Evolutionary conservation across 2,113 vertebrate genomes (phyloP), one percentile per base, ranked within the genome.

Genomic region (Corvus moneduloides): DNA sequence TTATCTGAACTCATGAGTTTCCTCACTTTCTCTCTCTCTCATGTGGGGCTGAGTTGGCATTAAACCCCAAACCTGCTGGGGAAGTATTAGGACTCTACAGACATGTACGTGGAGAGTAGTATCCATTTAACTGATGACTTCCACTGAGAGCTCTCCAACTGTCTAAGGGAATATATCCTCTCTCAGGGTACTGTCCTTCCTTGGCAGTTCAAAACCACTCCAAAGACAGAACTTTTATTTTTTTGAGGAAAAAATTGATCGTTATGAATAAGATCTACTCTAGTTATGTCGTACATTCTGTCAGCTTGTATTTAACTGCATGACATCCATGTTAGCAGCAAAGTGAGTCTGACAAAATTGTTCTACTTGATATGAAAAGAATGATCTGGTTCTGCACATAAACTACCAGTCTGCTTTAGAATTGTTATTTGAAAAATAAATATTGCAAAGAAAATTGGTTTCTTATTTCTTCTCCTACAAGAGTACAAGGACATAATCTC

Each of bases 301-400:
- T 86, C 94, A 94, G 43, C 33, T 88, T 91, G 48, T 88, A 90
- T 94, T 93, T 93, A 93, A 63, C 43, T 61, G 32, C 46, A 39
- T 82, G 83, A 78, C 79, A 89, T 91, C 27, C 55, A 33, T 39
- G 79, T 73, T 79, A 88, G 39, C 49, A 71, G 54, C 37, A 87
- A 94, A 97, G 49, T 58, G 79, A 92, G 32, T 63, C 76, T 85
- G 89, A 95, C 80, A 95, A 92, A 95, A 93, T 89, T 84, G 69
- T 51, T 92, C 22, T 80, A 48, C n/a, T 89, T 96, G 72, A 92
- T 82, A 73, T 68, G 54, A 82, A 75, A 91, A 93, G 54, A 93
- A 82, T 56, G 22, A 76, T 92, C 94, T 87, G 22, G 43, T 66
- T 85, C 82, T 63, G 56, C 72, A 81, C 55, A 58, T 85, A 67